Evolutionary conservation across 2,113 vertebrate species (phyloP).

Genomic region (Isichthys henryi): DNA sequence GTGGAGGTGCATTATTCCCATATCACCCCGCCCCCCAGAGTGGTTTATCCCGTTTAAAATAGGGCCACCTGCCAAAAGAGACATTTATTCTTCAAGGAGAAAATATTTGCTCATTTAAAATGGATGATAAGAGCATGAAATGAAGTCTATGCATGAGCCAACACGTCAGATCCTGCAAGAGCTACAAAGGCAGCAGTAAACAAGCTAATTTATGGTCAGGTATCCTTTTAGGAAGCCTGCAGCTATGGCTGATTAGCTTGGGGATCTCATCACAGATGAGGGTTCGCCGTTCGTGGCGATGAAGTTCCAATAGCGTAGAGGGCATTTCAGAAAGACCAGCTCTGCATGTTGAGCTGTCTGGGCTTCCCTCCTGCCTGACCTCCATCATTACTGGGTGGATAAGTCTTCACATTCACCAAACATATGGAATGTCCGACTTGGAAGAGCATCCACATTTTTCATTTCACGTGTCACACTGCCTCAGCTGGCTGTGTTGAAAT

Average conservation of each 20-base stretch:
- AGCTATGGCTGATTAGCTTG: background rate
- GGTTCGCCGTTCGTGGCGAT: background rate
- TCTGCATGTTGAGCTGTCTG: background rate
- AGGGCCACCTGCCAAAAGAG: constrained; percentile 1
- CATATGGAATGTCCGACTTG: background rate
- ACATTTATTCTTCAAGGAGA: background rate
- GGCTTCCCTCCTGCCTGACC: background rate
- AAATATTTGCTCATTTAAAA: constrained; percentile 5
- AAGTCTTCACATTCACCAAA: background rate
- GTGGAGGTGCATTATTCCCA: background rate
- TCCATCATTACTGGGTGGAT: background rate
- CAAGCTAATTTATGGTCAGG: background rate
- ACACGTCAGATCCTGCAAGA: background rate
- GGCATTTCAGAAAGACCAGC: background rate
- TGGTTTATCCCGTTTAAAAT: background rate
- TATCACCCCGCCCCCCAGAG: background rate
- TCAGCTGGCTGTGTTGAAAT: background rate
- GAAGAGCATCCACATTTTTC: background rate
- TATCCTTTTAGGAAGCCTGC: background rate
- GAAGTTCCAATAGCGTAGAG: background rate
- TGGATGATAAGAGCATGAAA: background rate
- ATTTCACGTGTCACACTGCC: background rate
- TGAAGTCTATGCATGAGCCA: background rate
- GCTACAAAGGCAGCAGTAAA: background rate
- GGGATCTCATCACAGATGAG: background rate